phyloP scores from a whole-genome alignment of 2,113 vertebrate genomes.

The Gorsachius goisagi region DNA sequence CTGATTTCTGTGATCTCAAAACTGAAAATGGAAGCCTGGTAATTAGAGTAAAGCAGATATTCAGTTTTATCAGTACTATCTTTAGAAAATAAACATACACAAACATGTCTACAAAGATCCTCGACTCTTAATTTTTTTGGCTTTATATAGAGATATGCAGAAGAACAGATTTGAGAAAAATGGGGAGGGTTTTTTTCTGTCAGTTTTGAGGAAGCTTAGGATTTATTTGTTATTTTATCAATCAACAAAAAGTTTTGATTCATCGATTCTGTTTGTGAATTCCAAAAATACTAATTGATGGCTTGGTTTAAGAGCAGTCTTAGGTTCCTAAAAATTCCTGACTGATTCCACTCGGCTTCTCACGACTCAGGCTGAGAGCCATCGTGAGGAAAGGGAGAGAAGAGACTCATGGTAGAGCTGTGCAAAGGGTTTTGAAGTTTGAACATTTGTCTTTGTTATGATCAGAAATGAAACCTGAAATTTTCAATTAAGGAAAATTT shows the following conservation, averaged over 20 bases:
- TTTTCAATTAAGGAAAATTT: conserved; percentile 59
- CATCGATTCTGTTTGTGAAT: not conserved
- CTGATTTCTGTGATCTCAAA: not conserved
- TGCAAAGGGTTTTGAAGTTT: not conserved
- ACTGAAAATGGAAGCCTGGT: not conserved
- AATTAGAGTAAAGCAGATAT: not conserved
- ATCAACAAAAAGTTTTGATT: not conserved
- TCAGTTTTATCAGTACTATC: not conserved
- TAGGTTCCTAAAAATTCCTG: not conserved
- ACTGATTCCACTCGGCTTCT: not conserved
- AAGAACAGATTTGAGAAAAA: not conserved
- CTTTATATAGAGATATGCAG: not conserved
- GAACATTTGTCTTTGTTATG: conserved; percentile 39
- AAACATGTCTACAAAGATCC: not conserved
- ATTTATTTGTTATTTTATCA: not conserved
- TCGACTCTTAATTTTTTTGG: not conserved
- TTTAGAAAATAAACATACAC: not conserved
- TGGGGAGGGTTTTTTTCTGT: accelerated
- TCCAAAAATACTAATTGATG: not conserved
- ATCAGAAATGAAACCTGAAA: conserved; percentile 47
- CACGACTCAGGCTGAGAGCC: not conserved
- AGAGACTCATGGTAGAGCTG: not conserved
- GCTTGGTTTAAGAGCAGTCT: not conserved
- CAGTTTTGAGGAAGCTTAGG: not conserved
- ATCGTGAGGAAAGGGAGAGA: not conserved